Percentiles rank a stretch among this genome's conserved stretches.
These are phyloP conservation scores for Acrocera orbiculus DNA, from an alignment of 2,888 invertebrate species.

Conservation along the genomic window DNA sequence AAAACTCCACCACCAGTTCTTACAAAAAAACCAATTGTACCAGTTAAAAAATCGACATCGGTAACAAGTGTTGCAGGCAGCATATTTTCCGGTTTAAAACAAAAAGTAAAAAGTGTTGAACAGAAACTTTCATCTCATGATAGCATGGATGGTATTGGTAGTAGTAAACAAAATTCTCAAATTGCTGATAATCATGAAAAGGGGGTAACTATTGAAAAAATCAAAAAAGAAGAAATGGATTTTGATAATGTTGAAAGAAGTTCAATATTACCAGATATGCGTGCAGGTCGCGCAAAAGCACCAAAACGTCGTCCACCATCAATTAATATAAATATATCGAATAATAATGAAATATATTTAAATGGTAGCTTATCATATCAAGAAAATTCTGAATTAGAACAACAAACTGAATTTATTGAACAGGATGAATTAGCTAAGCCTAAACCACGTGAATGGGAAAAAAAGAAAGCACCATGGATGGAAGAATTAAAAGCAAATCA, in stretches of 20 bases:
- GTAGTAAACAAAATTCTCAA: constrained; percentile 28
- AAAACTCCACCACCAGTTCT: constrained; percentile 35
- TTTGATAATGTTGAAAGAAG: constrained; percentile 50
- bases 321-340: constrained; percentile 28
- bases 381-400: constrained; percentile 17
- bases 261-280: constrained; percentile 44
- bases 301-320: constrained; percentile 44
- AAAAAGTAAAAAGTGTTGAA: constrained; percentile 37
- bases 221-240: constrained; percentile 26
- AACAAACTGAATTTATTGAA: constrained; percentile 9
- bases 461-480: constrained; percentile 63
- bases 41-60: constrained; percentile 50
- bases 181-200: constrained; percentile 17
- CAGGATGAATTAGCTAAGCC: constrained; percentile 37
- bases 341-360: constrained; percentile 21
- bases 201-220: constrained; percentile 17
- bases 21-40: constrained; percentile 45
- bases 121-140: constrained; percentile 34
- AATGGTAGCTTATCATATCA: constrained; percentile 23
- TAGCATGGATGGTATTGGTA: constrained; percentile 32
- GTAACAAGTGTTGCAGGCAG: constrained; percentile 38
- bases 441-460: constrained; percentile 51
- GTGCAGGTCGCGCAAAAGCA: constrained; percentile 39
- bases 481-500: constrained; percentile 64
- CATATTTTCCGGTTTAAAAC: constrained; percentile 42